Evolutionary conservation across 2,113 vertebrate species (phyloP), one percentile per base, ranked within the genome.

Genomic region (Dipodomys ordii): DNA sequence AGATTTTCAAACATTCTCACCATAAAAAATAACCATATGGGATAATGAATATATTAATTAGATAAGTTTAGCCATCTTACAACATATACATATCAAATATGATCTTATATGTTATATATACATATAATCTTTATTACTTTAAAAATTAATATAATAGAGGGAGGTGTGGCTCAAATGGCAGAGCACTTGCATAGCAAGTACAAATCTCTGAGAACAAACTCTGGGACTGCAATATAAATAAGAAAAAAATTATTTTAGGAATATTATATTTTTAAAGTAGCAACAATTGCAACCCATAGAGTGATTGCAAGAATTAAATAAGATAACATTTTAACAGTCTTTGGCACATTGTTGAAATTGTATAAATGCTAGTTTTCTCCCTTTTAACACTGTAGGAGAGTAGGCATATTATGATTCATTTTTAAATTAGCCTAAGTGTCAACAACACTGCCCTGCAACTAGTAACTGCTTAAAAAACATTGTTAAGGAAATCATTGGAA

Each of bases 391-490:
- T 74, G 15, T 76, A 65, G 49, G 28, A 93, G 19, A 77, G 68
- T 12, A 91, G 39, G 11, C 57, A 53, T 69, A 84, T 15, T 67
- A 81, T 39, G 68, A 95, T 44, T 93, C 83, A 84, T 76, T 46
- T 93, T 85, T 68, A 73, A 90, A 94, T 96, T 53, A 77, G 30
- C 30, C 25, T 25, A 44, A 25, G 62, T 35, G 35, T 71, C 53
- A 88, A 80, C 53, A 85, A 74, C 53, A 72, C 9, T 30, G 60
- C 10, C 60, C 67, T 78, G 9, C 64, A 84, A 76, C 32, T 39
- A 81, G 67, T 18, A 74, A 79, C 30, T 65, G 35, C 39, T 87
- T 20, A 69, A 60, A 92, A 85, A 83, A 49, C 60, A 32, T 79
- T 92, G 53, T 67, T 91, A 72, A 91, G 30, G 28, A 23, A 71